Evolutionary conservation across 2,888 invertebrate genomes (phyloP).

Genomic region (Rhagium mordax): DNA sequence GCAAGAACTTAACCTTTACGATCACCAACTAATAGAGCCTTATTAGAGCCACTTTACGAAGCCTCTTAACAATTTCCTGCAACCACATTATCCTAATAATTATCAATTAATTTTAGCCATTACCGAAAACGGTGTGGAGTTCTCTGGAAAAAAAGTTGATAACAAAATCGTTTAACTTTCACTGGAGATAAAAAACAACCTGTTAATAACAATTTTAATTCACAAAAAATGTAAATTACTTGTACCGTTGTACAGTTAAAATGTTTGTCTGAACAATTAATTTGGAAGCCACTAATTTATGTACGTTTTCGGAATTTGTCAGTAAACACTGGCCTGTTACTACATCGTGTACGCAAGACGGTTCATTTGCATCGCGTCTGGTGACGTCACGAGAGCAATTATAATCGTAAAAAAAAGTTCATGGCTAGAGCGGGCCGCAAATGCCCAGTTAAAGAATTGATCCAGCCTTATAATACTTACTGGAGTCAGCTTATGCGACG

Average conservation of each 20-base stretch:
- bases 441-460: neutral
- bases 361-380: neutral
- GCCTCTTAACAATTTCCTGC: neutral
- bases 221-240: neutral
- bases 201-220: neutral
- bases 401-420: neutral
- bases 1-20: neutral
- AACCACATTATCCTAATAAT: neutral
- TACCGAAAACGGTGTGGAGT: neutral
- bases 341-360: neutral
- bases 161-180: constrained; percentile 1
- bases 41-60: neutral
- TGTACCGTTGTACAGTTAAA: neutral
- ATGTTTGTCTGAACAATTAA: neutral
- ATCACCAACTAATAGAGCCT: neutral
- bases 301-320: neutral
- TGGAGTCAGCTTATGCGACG: neutral
- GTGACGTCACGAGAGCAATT: neutral
- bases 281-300: neutral
- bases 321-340: neutral
- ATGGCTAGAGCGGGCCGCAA: too few relatives aligned
- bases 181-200: constrained; percentile 2
- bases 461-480: neutral
- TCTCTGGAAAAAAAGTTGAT: neutral
- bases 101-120: neutral